Evolutionary conservation across 2,113 vertebrate genomes (phyloP).

Genomic region (Atractosteus spatula): DNA sequence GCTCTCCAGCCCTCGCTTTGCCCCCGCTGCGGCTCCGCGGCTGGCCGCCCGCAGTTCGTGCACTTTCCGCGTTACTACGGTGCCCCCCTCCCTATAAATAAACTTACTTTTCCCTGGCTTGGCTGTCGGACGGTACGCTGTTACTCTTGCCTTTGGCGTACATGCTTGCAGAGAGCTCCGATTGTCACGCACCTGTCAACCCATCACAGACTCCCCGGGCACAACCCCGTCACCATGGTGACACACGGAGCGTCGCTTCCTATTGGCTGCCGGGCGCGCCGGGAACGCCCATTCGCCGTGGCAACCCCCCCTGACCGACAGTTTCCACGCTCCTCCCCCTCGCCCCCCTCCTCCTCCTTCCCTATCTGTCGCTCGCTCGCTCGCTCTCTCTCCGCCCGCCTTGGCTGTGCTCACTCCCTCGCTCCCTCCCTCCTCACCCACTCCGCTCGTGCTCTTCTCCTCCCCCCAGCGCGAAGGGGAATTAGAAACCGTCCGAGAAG

Average conservation of each 20-base stretch:
- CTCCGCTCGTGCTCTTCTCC: slow-evolving; percentile 47
- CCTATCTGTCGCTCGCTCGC: slow-evolving; percentile 29
- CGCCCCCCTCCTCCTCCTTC: slow-evolving; percentile 23
- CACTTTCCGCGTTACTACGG: slow-evolving; percentile 47
- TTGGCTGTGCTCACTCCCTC: slow-evolving; percentile 37
- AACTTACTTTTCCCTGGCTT: slow-evolving; percentile 96
- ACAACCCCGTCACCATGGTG: slow-evolving; percentile 92
- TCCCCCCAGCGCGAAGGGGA: slow-evolving; percentile 71
- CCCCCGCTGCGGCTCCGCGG: slow-evolving; percentile 47
- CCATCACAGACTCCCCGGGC: slow-evolving; percentile 90
- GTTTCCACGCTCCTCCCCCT: slow-evolving; percentile 50
- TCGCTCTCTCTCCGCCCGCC: slow-evolving; percentile 23
- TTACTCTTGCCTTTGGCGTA: slow-evolving; percentile 96
- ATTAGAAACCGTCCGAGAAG: slow-evolving; percentile 87
- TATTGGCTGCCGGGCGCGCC: slow-evolving; percentile 72
- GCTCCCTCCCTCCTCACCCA: slow-evolving; percentile 24
- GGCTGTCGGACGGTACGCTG: slow-evolving; percentile 92
- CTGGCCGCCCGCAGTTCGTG: slow-evolving; percentile 42
- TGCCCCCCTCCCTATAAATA: slow-evolving; percentile 54
- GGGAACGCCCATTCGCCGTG: slow-evolving; percentile 62
- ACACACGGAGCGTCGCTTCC: slow-evolving; percentile 77
- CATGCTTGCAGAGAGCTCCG: slow-evolving; percentile 94
- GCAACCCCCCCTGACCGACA: slow-evolving; percentile 67
- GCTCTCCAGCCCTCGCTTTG: slow-evolving; percentile 35
- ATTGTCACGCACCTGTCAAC: slow-evolving; percentile 97